phyloP scores from a whole-genome alignment of 1,140 invertebrate genomes.

The Brevipalpus yothersi region DNA sequence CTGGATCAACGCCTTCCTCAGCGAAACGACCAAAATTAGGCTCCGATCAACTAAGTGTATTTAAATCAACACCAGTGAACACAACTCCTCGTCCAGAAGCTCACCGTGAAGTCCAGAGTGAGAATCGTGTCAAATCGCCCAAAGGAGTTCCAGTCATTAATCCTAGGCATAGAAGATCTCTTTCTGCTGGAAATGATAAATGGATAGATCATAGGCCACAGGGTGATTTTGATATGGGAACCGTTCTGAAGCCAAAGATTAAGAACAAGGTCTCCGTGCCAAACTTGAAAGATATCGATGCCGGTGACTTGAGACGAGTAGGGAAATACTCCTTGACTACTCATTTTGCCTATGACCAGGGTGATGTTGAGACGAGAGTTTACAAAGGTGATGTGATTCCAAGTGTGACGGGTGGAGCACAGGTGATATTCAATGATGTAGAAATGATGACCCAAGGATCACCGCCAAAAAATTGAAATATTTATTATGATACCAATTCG shows the following conservation, averaged over 20 bases:
- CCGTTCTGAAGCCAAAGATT: constrained; percentile 61
- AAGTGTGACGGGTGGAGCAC: constrained; percentile 70
- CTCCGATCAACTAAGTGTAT: background rate
- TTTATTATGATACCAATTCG: too few species aligned
- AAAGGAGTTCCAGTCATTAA: constrained; percentile 30
- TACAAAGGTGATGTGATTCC: constrained; percentile 83
- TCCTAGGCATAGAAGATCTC: constrained; percentile 42
- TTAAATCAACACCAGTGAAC: background rate
- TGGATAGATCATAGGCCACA: constrained; percentile 76
- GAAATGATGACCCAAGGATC: constrained; percentile 66
- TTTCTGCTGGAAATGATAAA: constrained; percentile 38
- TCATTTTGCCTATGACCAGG: constrained; percentile 67
- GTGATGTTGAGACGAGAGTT: constrained; percentile 70
- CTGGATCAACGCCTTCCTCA: background rate
- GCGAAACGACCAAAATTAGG: background rate
- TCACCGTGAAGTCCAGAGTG: background rate
- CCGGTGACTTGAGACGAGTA: constrained; percentile 44
- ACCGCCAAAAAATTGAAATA: constrained; percentile 21
- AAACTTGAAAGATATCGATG: constrained; percentile 31
- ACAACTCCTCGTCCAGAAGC: background rate
- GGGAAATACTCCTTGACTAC: constrained; percentile 73
- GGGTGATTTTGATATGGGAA: constrained; percentile 32
- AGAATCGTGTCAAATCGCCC: background rate
- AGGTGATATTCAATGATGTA: constrained; percentile 84
- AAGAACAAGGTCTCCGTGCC: constrained; percentile 55